Percentiles rank a stretch among this genome's conserved stretches.
These are phyloP conservation scores for Ailuropoda melanoleuca DNA, from an alignment of 2,113 vertebrate genomes.

Conservation along the genomic window DNA sequence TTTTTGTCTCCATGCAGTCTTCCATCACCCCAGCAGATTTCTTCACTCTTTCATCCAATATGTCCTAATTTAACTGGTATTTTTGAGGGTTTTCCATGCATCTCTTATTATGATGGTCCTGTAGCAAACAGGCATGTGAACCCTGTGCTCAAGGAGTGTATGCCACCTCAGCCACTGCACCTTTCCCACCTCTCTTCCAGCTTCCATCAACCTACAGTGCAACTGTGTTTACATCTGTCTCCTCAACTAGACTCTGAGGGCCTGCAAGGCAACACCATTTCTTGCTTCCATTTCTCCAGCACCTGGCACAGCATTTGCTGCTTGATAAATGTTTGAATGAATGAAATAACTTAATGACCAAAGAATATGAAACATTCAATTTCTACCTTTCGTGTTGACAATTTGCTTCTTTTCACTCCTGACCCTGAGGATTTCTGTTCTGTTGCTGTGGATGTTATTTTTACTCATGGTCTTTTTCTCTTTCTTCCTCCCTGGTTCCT, in stretches of 20 bases:
- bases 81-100: not conserved
- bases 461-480: not conserved
- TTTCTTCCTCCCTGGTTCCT: not conserved
- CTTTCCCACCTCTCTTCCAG: not conserved
- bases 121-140: not conserved
- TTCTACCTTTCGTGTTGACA: slow-evolving; percentile 7
- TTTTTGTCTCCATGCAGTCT: not conserved
- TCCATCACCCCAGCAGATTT: not conserved
- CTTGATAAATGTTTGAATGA: slow-evolving; percentile 39
- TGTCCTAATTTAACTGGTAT: not conserved
- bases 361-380: not conserved
- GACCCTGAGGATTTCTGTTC: not conserved
- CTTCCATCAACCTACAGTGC: not conserved
- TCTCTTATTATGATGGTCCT: not conserved
- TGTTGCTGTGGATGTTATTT: not conserved
- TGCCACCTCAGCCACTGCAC: not conserved
- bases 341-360: slow-evolving; percentile 43
- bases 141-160: not conserved
- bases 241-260: not conserved
- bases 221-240: slow-evolving; percentile 28
- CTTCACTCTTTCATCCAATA: not conserved
- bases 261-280: not conserved
- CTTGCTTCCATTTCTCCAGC: slow-evolving; percentile 16
- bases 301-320: not conserved
- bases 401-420: slow-evolving; percentile 3